phyloP scores from a whole-genome alignment of 2,113 vertebrate species.

The Tauraco erythrolophus region DNA sequence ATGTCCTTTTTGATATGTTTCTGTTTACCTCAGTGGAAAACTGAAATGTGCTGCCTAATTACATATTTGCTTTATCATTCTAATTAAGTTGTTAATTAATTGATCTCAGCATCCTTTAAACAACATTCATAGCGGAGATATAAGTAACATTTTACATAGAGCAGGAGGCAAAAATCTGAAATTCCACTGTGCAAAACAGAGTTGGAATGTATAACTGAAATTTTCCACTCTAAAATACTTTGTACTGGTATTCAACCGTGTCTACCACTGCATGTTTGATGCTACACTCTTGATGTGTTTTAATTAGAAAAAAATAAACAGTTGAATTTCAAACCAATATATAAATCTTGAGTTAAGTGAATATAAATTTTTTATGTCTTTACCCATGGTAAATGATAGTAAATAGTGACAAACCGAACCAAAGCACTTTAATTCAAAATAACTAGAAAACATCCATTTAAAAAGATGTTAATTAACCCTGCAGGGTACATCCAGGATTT shows the following conservation, averaged over 20 bases:
- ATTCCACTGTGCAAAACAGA: not conserved
- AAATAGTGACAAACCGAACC: slow-evolving; percentile 2
- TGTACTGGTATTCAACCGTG: not conserved
- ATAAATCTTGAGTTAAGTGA: not conserved
- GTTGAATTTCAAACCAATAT: not conserved
- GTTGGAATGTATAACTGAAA: not conserved
- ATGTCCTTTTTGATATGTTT: not conserved
- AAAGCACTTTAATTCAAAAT: slow-evolving; percentile 15
- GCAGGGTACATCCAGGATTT: slow-evolving; percentile 56
- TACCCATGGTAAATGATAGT: not conserved
- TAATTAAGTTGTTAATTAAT: slow-evolving; percentile 25
- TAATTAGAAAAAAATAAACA: not conserved
- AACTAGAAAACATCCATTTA: slow-evolving; percentile 6
- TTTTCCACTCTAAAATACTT: not conserved
- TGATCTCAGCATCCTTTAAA: not conserved
- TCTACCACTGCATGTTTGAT: not conserved
- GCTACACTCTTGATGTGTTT: not conserved
- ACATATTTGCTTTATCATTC: not conserved
- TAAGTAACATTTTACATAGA: not conserved
- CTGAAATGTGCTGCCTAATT: slow-evolving; percentile 2
- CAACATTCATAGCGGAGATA: not conserved
- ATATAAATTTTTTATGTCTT: not conserved
- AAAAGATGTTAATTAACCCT: slow-evolving; percentile 69
- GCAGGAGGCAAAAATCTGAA: not conserved
- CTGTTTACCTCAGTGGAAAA: not conserved